Base-by-base conservation (phyloP, 2,797 vertebrate species). In the Helicolenus hilgendorfi region DNA sequence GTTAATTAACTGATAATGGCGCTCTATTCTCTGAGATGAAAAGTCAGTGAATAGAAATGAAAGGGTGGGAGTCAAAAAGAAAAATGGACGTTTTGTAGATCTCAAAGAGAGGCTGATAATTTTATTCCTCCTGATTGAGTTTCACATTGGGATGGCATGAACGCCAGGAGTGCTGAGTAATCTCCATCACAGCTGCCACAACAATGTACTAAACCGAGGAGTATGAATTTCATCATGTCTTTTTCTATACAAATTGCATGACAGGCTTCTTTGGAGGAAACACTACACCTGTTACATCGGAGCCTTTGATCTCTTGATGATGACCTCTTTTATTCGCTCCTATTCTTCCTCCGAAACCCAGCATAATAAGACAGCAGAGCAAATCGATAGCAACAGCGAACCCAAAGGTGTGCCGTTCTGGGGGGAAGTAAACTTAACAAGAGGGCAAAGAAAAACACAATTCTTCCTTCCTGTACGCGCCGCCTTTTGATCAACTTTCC, bases 1-100 rank as follows among this genome's bases (percentile, higher is more conserved):
- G 93, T 91, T 96, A 96, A 97, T 97, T 95, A 97, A 94, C 92
- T 94, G 94, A 96, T 95, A 96, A 94, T 94, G 88, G 36, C 77
- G 2, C 69, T 89, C 90, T 77, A 84, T 91, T 97, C 88, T 81
- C 53, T 5, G 56, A 90, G 70, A 95, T 88, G 89, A 89, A 89
- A 94, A 94, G 89, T 68, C 84, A n/a, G 76, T 77, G 86, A 91
- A 87, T 72, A 77, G 88, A 79, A 89, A 86, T 86, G 74, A 94
- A 94, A 91, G 83, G 72, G 41, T 58, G 33, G 27, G 53, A 84
- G 67, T 81, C 29, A 64, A 80, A 86, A 76, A 90, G 85, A 89
- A 92, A 95, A 93, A 92, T 63, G 81, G 85, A 89, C 70, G 26
- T 79, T 79, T 72, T 80, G 14, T 35, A 69, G 85, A 93, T 94